These are phyloP conservation scores for Pandemis heparana DNA, from an alignment of 2,888 invertebrate genomes.

Conservation along the genomic window DNA sequence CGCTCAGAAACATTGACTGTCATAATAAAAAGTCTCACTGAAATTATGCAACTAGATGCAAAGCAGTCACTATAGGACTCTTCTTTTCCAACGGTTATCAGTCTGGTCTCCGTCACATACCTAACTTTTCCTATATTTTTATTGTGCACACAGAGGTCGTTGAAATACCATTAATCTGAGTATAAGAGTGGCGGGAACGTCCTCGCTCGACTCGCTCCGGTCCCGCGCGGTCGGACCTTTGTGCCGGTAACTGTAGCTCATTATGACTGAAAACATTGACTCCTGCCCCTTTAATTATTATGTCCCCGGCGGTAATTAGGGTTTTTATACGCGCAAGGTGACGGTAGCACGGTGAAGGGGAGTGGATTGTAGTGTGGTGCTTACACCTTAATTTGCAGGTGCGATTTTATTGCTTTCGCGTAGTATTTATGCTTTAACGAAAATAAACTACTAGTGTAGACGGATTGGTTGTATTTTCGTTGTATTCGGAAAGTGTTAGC, in stretches of 20 bases:
- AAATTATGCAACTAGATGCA: no score
- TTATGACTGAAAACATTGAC: conserved; percentile 63
- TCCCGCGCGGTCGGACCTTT: conserved; percentile 20
- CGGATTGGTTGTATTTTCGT: background rate
- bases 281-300: conserved; percentile 60
- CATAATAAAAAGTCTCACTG: no score
- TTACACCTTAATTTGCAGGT: background rate
- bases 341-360: background rate
- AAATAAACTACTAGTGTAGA: background rate
- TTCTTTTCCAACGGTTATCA: background rate
- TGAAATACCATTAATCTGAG: conserved; percentile 63
- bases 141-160: conserved; percentile 52
- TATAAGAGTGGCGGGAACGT: conserved; percentile 51
- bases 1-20: no score
- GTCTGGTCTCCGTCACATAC: background rate
- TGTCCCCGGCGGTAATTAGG: conserved; percentile 28
- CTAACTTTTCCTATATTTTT: conserved; percentile 16
- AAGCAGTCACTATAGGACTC: no score
- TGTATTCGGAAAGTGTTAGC: background rate
- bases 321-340: background rate
- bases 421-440: background rate
- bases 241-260: conserved; percentile 52
- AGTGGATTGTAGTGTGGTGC: background rate
- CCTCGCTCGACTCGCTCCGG: conserved; percentile 49
- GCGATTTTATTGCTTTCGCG: background rate